Base-by-base conservation (phyloP, 2,797 vertebrate genomes). In the Scarus forsteni region DNA sequence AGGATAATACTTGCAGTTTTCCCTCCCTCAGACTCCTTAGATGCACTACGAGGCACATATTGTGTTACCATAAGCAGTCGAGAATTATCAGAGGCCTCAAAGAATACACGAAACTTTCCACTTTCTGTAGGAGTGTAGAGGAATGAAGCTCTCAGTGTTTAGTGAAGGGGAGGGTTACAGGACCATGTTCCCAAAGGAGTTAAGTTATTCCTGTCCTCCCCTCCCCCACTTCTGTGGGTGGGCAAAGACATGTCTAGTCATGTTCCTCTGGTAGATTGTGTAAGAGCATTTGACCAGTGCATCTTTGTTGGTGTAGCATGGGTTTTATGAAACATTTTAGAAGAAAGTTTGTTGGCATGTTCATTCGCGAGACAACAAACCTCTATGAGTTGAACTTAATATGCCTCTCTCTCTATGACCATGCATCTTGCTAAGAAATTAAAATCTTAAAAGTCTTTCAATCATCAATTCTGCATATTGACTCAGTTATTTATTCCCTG, bases 131-230 rank as follows among this genome's bases (percentile, higher is more conserved):
- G 46, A 70, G 64, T 52, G 51, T 15, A 8, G 18, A 70, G 64
- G 55, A 83, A 62, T 68, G 60, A 70, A 54, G 56, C 45, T 53
- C 35, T 56, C n/a, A 11, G 67, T 67, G 65, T 70, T 79, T 69
- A 71, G 44, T 45, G 10, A 66, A 60, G 46, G 68, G 79, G 79
- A 78, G 64, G 70, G 66, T 62, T 51, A 55, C 40, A 18, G 52
- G 66, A 73, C 36, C 9, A 8, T 15, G 27, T 50, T 85, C 70
- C 63, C 60, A 60, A 87, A 84, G 56, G 55, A 86, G 76, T 59
- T 52, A 68, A 73, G 83, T 66, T 87, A 89, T 90, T 90, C 75
- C 66, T 80, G 79, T 85, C 80, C 13, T 60, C 42, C 50, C 70
- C 42, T 57, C 48, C 66, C 75, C 74, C 51, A 60, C 59, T 46